Evolutionary conservation across 1,140 invertebrate species (phyloP).

Genomic region (Brachystomella parvula): DNA sequence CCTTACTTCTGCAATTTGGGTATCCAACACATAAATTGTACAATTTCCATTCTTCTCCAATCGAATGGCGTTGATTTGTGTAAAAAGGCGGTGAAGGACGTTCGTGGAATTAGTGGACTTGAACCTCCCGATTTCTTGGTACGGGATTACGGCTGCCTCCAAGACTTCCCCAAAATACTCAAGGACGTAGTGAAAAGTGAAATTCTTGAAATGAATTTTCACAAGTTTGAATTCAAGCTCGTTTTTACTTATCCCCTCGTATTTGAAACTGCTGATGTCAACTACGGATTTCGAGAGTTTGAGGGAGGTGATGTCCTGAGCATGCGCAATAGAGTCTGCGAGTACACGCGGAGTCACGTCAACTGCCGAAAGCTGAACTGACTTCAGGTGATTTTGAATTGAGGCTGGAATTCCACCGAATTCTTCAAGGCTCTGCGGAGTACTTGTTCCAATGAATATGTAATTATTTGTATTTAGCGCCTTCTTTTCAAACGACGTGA

Average conservation of each 20-base stretch:
- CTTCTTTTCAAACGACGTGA: constrained; percentile 8
- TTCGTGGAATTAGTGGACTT: not conserved
- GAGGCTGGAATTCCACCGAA: not conserved
- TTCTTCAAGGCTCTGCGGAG: not conserved
- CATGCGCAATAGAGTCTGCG: not conserved
- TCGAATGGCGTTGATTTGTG: not conserved
- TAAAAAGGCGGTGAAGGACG: not conserved
- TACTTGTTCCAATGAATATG: not conserved
- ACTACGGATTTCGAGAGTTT: not conserved
- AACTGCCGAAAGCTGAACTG: not conserved
- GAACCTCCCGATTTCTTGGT: not conserved
- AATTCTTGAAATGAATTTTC: not conserved
- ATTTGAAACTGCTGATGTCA: constrained; percentile 1
- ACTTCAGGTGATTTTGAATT: not conserved
- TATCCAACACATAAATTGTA: not conserved
- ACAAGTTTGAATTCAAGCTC: not conserved
- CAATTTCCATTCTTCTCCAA: not conserved
- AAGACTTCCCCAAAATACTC: not conserved
- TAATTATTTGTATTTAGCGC: not conserved
- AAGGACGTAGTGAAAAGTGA: not conserved
- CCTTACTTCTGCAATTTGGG: not conserved
- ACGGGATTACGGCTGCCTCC: not conserved
- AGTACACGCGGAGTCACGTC: not conserved
- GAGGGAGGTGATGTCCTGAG: not conserved
- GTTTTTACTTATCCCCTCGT: not conserved